These are phyloP conservation scores for Caligus rogercresseyi DNA, from an alignment of 1,140 invertebrate genomes.

Conservation along the genomic window DNA sequence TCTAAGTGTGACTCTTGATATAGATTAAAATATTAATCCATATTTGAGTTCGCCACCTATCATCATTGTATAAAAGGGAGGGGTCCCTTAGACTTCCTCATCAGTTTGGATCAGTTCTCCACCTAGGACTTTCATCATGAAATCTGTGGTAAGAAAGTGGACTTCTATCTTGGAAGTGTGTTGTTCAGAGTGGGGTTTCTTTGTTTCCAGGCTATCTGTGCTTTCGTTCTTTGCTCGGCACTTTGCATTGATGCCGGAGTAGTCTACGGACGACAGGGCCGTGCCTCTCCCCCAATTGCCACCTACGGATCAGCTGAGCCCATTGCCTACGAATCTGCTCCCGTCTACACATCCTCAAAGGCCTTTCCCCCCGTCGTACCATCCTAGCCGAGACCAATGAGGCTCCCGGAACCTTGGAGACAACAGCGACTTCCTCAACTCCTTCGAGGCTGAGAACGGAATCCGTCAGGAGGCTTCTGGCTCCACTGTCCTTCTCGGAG, in stretches of 20 bases:
- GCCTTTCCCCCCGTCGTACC: not conserved
- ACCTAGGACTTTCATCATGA: too few relatives aligned
- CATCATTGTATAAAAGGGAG: too few relatives aligned
- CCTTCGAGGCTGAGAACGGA: constrained; percentile 10
- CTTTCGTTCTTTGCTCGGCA: not conserved
- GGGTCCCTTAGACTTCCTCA: too few relatives aligned
- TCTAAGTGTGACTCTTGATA: too few relatives aligned
- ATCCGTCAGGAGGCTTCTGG: not conserved
- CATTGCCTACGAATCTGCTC: not conserved
- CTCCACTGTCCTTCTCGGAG: not conserved
- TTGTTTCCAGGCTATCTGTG: not conserved
- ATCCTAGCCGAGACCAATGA: not conserved
- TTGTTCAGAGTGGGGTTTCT: too few relatives aligned
- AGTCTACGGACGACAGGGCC: not conserved
- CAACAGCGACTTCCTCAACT: not conserved
- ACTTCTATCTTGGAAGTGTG: too few relatives aligned
- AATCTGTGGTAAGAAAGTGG: too few relatives aligned
- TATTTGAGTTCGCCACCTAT: too few relatives aligned
- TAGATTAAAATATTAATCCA: too few relatives aligned
- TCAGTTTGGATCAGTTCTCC: too few relatives aligned
- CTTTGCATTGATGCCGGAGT: not conserved
- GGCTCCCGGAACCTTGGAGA: not conserved
- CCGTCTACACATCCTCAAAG: not conserved
- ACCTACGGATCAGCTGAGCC: not conserved
- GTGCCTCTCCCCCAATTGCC: not conserved